These are phyloP conservation scores for Drosophila paranaensis DNA, from an alignment of 2,888 invertebrate species.

Conservation along the genomic window DNA sequence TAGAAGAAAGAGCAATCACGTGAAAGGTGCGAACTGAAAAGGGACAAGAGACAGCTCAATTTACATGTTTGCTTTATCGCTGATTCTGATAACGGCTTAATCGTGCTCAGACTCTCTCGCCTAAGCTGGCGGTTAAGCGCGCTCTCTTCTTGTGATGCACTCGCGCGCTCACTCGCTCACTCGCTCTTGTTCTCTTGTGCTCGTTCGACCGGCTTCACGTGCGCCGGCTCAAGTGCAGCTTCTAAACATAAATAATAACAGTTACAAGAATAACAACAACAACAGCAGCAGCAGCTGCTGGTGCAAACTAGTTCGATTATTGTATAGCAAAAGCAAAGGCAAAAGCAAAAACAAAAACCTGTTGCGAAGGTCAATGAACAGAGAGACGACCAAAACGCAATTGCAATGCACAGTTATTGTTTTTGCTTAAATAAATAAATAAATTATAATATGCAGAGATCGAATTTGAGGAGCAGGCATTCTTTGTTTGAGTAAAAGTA, in stretches of 20 bases:
- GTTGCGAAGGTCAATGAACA: conserved; percentile 72
- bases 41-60: conserved; percentile 30
- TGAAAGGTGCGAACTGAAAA: conserved; percentile 23
- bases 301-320: conserved; percentile 40
- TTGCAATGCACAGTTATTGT: conserved; percentile 28
- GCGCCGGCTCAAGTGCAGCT: conserved; percentile 48
- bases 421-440: no score
- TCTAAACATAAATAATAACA: conserved; percentile 41
- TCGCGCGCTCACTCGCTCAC: not conserved
- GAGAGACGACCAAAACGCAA: conserved; percentile 37
- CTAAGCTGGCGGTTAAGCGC: not conserved
- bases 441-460: no score
- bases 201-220: conserved; percentile 57
- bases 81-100: conserved; percentile 41
- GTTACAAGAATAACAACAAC: conserved; percentile 10
- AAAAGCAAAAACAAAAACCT: conserved; percentile 45
- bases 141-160: not conserved
- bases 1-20: conserved; percentile 26
- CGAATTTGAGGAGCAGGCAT: no score
- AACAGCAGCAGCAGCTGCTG: conserved; percentile 8
- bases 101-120: not conserved
- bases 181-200: conserved; percentile 4
- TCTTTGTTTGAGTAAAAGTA: not conserved
- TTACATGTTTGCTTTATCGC: conserved; percentile 16
- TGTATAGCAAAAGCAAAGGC: conserved; percentile 2